Percentiles rank a stretch among this genome's conserved stretches.
Evolutionary conservation across 2,797 vertebrate species (phyloP).

Genomic region (Ptychadena robeensis): DNA sequence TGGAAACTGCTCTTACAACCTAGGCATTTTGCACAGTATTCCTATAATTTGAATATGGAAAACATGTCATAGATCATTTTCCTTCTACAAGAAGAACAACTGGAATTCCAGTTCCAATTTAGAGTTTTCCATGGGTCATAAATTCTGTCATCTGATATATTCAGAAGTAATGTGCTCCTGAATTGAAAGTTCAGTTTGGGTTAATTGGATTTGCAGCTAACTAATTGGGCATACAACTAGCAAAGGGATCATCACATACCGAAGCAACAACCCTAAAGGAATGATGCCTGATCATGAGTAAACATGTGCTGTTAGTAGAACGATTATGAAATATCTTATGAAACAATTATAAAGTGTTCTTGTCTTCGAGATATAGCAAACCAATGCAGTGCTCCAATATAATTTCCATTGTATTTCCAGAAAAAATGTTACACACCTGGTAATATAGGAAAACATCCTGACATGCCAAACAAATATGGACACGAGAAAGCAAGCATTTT

Average conservation of each 20-base stretch:
- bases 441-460: slow-evolving; percentile 60
- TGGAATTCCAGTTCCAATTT: background rate
- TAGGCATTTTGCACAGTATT: background rate
- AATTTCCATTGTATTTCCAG: slow-evolving; percentile 67
- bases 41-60: background rate
- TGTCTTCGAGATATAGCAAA: slow-evolving; percentile 60
- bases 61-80: background rate
- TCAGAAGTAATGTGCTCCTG: background rate
- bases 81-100: background rate
- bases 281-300: slow-evolving; percentile 32
- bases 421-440: slow-evolving; percentile 64
- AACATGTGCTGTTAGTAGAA: slow-evolving; percentile 15
- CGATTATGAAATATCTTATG: slow-evolving; percentile 10
- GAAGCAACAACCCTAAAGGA: background rate
- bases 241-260: background rate
- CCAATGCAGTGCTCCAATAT: slow-evolving; percentile 60
- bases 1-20: background rate
- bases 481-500: slow-evolving; percentile 65
- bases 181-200: background rate
- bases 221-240: background rate
- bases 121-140: background rate
- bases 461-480: slow-evolving; percentile 76
- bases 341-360: slow-evolving; percentile 49
- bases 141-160: background rate
- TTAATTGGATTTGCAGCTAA: background rate